Conservation (phyloP, 2,113 vertebrate species). For the Pyrgilauda ruficollis region DNA sequence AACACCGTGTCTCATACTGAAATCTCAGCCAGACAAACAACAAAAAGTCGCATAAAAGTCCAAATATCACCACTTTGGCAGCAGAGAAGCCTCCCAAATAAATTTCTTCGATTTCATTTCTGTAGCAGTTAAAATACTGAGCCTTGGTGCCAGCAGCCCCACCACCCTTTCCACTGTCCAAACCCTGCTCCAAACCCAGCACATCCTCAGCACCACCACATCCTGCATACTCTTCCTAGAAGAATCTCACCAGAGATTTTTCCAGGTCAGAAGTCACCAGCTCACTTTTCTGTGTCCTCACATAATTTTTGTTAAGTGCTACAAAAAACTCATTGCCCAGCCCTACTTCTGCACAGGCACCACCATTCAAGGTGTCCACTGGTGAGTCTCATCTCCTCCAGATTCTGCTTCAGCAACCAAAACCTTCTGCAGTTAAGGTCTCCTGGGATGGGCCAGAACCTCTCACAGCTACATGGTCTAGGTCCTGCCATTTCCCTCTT, state of each 20-base stretch:
- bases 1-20: not conserved
- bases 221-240: not conserved
- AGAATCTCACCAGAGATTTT: not conserved
- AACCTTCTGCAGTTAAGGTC: not conserved
- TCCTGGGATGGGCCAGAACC: not conserved
- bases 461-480: not conserved
- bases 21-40: not conserved
- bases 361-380: no score
- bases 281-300: not conserved
- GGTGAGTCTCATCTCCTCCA: not conserved
- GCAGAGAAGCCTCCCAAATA: not conserved
- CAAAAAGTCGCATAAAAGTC: not conserved
- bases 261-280: not conserved
- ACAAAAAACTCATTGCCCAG: not conserved
- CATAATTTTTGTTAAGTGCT: rapidly evolving
- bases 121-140: not conserved
- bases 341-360: not conserved
- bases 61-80: not conserved
- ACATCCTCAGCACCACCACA: not conserved
- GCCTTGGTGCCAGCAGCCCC: not conserved
- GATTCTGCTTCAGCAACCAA: not conserved
- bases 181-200: not conserved
- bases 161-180: not conserved
- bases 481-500: not conserved
- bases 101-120: not conserved